Base-by-base conservation (phyloP, 2,888 invertebrate species). In the Laspeyria flexula region DNA sequence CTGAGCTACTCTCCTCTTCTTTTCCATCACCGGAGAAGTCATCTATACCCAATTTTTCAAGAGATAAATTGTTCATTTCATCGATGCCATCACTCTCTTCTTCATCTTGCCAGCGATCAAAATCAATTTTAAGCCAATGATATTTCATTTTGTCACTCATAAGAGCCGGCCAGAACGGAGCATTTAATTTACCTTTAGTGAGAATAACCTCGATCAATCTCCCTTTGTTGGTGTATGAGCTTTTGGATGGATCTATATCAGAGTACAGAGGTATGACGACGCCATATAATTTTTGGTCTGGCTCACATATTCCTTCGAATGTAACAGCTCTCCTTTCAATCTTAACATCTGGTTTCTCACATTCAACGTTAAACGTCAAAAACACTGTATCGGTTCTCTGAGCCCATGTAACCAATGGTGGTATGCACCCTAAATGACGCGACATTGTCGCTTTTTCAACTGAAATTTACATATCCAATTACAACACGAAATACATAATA, bases 41-140 rank as follows among this genome's bases (percentile, higher is more conserved):
- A 77, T 18, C 13, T 11, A 41, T 29, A 30, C 81, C 79, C 59
- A 86, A 69, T 75, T 86, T 85, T 58, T 47, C 78, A 77, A 10
- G 82, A 77, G 53, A 89, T 86, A 38, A 13, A 31, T 45, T 23
- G 25, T 40, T 46, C 82, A 88, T 86, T 21, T 82, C 79, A 57
- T 83, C 81, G 55, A 79, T 55, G 33, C 97, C 97, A 69, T 96
- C 97, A 53, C 96, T 97, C 53, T 99, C 99, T 75, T 97, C 97
- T 88, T 99, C 99, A 92, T 99, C 99, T 85, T 96, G 96, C 99
- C 99, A 99, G 88, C 98, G 98, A 81, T 97, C 96, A 85, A 99
- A 99, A 83, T 99, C 99, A 65, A 98, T 96, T 93, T 98, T 99
- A 62, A 99, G 93, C 97, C 98, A 99, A 84, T 98, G 98, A 76